These are phyloP conservation scores for Conopomorpha cramerella DNA, from an alignment of 1,140 invertebrate species.

Conservation along the genomic window DNA sequence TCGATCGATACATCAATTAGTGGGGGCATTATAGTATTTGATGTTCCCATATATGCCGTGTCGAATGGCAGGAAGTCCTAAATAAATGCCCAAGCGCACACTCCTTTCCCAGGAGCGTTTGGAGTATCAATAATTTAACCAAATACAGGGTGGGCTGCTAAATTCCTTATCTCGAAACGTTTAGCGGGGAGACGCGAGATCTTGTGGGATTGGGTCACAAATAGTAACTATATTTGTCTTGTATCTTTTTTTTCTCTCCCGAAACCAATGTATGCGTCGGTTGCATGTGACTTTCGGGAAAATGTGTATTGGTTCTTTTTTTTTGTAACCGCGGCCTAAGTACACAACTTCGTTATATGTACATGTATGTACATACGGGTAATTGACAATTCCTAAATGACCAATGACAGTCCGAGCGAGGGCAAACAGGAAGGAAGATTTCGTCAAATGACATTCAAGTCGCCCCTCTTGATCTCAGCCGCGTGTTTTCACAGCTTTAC, in stretches of 20 bases:
- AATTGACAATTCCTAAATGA: not conserved
- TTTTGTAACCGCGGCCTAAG: too few relatives aligned
- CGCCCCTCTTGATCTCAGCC: not conserved
- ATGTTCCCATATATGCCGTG: conserved; percentile 18
- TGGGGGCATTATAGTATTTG: conserved; percentile 16
- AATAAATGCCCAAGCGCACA: conserved; percentile 7
- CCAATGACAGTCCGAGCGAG: not conserved
- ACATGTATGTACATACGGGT: too few relatives aligned
- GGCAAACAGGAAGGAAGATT: too few relatives aligned
- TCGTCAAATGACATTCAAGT: not conserved
- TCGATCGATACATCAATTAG: not conserved
- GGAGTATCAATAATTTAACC: conserved; percentile 13
- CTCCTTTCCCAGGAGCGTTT: conserved; percentile 17
- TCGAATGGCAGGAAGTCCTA: conserved; percentile 7
- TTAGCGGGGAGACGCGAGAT: conserved; percentile 14
- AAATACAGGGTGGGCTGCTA: conserved; percentile 14
- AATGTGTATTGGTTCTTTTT: not conserved
- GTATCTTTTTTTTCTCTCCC: not conserved
- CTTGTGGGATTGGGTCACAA: conserved; percentile 9
- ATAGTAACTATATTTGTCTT: not conserved
- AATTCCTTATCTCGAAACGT: conserved; percentile 23
- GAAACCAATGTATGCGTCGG: not conserved
- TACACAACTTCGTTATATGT: too few relatives aligned
- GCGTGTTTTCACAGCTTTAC: not conserved
- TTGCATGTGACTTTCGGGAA: not conserved